Percentiles rank a stretch among this genome's conserved stretches.
Conservation (phyloP, 2,888 invertebrate genomes). For the Chironomus riparius region DNA sequence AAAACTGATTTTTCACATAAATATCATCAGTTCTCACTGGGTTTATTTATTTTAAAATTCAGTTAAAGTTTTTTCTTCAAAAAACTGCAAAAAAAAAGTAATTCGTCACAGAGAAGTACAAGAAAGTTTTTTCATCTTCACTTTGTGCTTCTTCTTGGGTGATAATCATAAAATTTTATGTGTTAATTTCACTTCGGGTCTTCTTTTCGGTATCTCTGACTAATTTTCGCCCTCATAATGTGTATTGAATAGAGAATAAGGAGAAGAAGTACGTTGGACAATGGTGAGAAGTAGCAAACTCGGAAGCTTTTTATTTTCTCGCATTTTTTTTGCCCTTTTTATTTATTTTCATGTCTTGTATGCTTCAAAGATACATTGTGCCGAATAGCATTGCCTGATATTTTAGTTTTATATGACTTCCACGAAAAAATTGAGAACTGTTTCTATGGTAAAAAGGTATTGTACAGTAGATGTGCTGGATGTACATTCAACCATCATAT, state of each 20-base stretch:
- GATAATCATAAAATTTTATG: constrained; percentile 25
- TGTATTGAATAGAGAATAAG: background rate
- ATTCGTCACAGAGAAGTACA: background rate
- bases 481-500: background rate
- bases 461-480: no score
- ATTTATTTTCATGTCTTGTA: background rate
- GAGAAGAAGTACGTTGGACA: constrained; percentile 3
- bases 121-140: background rate
- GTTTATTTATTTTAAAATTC: background rate
- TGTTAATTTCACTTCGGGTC: constrained; percentile 14
- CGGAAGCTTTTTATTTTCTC: constrained; percentile 18
- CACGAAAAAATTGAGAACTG: constrained; percentile 5
- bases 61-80: background rate
- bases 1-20: no score
- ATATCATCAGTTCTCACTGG: no score
- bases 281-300: constrained; percentile 23
- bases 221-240: background rate
- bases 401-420: constrained; percentile 10
- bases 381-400: background rate
- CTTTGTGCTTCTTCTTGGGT: background rate
- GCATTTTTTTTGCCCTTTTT: background rate
- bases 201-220: background rate
- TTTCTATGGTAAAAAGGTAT: background rate
- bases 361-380: no score
- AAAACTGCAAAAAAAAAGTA: background rate